Evolutionary conservation across 1,140 invertebrate genomes (phyloP).

Genomic region (Coenobita brevimanus): DNA sequence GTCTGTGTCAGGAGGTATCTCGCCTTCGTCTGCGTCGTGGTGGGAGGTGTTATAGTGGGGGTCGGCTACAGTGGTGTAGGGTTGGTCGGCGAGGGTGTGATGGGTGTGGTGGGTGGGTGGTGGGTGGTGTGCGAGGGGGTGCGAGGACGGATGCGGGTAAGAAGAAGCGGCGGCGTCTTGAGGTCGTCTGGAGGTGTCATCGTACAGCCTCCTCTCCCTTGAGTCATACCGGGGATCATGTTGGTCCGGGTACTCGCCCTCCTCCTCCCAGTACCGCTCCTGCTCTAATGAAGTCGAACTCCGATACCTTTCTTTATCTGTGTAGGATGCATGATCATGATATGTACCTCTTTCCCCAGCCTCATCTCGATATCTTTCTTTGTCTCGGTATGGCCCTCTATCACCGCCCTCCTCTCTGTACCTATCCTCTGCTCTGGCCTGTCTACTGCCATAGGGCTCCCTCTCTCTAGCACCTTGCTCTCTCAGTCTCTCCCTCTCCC

Average conservation of each 20-base stretch:
- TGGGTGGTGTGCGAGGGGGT: slow-evolving; percentile 55
- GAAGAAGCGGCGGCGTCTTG: slow-evolving; percentile 53
- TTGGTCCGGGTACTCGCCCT: slow-evolving; percentile 25
- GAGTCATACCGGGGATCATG: slow-evolving; percentile 32
- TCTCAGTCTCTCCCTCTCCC: slow-evolving; percentile 3
- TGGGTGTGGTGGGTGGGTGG: slow-evolving; percentile 59
- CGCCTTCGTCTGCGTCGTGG: slow-evolving; percentile 61
- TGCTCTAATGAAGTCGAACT: not conserved
- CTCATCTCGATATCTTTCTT: slow-evolving; percentile 16
- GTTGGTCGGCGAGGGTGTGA: slow-evolving; percentile 50
- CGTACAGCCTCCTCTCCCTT: slow-evolving; percentile 40
- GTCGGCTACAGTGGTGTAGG: slow-evolving; percentile 58
- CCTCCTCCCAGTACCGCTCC: slow-evolving; percentile 31
- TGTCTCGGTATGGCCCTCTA: not conserved
- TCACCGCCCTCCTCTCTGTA: not conserved
- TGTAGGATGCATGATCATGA: not conserved
- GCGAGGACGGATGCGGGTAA: slow-evolving; percentile 56
- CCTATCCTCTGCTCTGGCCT: not conserved
- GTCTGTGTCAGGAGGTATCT: slow-evolving; percentile 55
- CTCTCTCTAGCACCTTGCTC: slow-evolving; percentile 18
- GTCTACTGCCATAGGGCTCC: not conserved
- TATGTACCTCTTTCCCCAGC: too few species aligned
- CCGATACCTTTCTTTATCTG: slow-evolving; percentile 30
- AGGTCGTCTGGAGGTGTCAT: slow-evolving; percentile 20
- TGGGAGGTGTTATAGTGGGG: slow-evolving; percentile 37